Conservation (phyloP, 1,140 invertebrate species). For the Drosophila quadrilineata region DNA sequence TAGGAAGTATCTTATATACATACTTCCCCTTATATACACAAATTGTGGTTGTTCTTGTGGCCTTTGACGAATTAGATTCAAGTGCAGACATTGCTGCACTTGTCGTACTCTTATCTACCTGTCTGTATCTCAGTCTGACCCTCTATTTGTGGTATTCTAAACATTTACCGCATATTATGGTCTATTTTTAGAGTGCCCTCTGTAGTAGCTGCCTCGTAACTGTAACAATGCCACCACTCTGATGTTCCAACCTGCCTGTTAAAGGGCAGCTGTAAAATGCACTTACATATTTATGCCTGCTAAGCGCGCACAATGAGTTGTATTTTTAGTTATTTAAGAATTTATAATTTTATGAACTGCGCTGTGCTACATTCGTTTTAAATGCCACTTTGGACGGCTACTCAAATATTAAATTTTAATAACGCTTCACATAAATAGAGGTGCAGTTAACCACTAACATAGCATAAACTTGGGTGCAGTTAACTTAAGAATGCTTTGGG, state of each 20-base stretch:
- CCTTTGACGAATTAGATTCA: conserved; percentile 17
- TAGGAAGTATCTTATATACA: conserved; percentile 4
- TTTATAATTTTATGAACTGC: too few relatives aligned
- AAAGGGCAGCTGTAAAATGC: neutral
- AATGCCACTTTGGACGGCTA: too few relatives aligned
- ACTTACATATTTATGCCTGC: conserved; percentile 6
- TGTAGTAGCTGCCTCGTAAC: conserved; percentile 1
- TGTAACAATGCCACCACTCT: neutral
- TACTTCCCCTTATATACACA: too few relatives aligned
- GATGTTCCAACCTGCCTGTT: neutral
- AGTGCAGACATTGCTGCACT: neutral
- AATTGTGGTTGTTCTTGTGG: too few relatives aligned
- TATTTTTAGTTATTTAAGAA: too few relatives aligned
- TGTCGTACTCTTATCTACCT: neutral
- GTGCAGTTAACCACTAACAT: too few relatives aligned
- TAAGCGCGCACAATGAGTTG: neutral
- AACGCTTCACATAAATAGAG: too few relatives aligned
- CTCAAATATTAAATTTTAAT: too few relatives aligned
- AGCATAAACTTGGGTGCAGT: too few relatives aligned
- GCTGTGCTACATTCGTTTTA: too few relatives aligned
- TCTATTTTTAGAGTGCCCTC: conserved; percentile 27
- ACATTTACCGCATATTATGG: conserved; percentile 27
- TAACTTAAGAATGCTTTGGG: too few relatives aligned
- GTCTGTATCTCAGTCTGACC: neutral
- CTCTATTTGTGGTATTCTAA: neutral